Evolutionary conservation across 2,113 vertebrate species (phyloP).

Genomic region (Pachyramphus minor): DNA sequence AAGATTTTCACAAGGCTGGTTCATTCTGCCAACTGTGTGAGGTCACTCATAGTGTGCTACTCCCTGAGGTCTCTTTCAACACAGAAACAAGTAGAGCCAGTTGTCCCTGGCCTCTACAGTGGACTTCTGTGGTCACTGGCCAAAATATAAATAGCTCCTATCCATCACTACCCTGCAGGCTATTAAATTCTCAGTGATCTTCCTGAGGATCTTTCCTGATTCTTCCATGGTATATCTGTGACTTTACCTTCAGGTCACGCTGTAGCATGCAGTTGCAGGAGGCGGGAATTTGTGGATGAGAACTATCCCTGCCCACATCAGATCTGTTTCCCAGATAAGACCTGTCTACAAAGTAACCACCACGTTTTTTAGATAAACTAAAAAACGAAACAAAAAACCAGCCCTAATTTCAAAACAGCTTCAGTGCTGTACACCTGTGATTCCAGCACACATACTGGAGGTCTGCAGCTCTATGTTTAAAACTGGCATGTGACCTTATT

Average conservation of each 20-base stretch:
- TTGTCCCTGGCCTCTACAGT: background rate
- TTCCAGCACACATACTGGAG: fast-evolving
- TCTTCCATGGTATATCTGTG: background rate
- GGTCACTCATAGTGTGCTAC: background rate
- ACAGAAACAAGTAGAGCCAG: background rate
- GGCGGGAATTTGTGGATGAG: background rate
- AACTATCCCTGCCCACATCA: background rate
- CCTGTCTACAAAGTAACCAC: background rate
- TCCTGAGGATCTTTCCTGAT: background rate
- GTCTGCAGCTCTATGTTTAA: background rate
- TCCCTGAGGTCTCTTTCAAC: background rate
- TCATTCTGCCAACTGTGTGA: background rate
- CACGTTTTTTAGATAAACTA: background rate
- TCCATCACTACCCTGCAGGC: background rate
- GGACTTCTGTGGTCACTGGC: background rate
- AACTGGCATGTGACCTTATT: background rate
- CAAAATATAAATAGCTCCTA: background rate
- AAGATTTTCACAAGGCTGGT: background rate
- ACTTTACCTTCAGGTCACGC: fast-evolving
- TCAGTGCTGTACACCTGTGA: background rate
- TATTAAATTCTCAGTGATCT: background rate
- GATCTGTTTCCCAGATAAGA: background rate
- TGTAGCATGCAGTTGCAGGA: background rate
- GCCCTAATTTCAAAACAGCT: background rate
- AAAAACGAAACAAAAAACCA: background rate